These are phyloP conservation scores for Catharus bicknelli DNA, from an alignment of 2,113 vertebrate genomes.

Conservation along the genomic window DNA sequence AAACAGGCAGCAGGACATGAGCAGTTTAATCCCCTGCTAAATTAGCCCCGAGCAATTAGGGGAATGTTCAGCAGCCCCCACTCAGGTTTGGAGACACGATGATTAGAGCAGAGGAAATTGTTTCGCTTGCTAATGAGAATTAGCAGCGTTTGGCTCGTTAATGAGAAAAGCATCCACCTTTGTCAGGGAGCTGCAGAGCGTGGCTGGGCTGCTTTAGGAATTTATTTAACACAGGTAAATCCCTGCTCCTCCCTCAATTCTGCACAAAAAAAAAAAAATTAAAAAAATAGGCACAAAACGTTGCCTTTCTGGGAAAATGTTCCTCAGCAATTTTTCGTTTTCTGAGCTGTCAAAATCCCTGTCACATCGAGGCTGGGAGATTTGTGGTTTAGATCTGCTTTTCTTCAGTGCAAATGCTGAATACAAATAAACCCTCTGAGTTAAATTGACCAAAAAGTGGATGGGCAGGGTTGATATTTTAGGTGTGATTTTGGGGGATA, in stretches of 20 bases:
- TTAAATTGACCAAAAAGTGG: neutral
- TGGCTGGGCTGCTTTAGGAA: neutral
- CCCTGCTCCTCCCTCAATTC: neutral
- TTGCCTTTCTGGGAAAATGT: neutral
- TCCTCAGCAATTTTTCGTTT: neutral
- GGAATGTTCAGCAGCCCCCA: neutral
- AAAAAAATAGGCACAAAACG: neutral
- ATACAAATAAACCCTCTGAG: neutral
- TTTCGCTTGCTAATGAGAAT: neutral
- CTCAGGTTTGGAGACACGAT: neutral
- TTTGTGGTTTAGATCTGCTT: neutral
- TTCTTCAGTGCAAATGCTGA: neutral
- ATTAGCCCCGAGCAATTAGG: slow-evolving; percentile 11
- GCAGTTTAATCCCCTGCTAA: slow-evolving; percentile 3
- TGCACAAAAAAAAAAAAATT: neutral
- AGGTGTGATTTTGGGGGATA: neutral
- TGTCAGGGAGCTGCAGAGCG: neutral
- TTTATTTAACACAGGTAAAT: neutral
- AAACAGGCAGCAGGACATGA: neutral
- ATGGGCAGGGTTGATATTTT: neutral
- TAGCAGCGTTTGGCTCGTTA: neutral
- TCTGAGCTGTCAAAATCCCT: neutral
- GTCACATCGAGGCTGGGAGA: fast-evolving
- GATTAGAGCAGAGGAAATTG: slow-evolving; percentile 14
- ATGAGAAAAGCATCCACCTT: neutral